Base-by-base conservation (phyloP, 2,797 vertebrate genomes). In the Myotis planiceps region DNA sequence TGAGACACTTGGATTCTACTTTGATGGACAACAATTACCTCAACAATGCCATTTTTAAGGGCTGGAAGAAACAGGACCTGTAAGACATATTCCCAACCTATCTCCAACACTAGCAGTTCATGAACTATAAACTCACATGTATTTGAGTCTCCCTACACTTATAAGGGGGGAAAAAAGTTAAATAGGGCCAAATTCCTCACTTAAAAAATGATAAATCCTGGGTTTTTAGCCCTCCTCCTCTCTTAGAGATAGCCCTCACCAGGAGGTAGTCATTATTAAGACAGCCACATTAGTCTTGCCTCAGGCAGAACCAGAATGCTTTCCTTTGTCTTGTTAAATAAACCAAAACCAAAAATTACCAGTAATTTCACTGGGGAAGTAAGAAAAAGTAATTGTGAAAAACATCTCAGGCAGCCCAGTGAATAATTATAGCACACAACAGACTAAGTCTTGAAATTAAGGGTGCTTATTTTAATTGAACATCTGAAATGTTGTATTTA, bases 391-490 rank as follows among this genome's bases (percentile, higher is more conserved):
- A 98, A 99, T 99, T 98, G 97, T 98, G 98, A 99, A 97, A 95
- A 98, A 97, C 97, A 98, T 97, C 97, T 93, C 87, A 97, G 92
- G 94, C 78, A 96, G 90, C 45, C 65, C 94, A 97, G 96, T 98
- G 98, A 99, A 98, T 98, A 98, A 99, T 98, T 98, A 98, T 87
- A 98, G 98, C 97, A 97, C 96, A 97, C 86, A 98, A 98, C 95
- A 98, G 98, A 98, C 97, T 98, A 98, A 98, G 98, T 97, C 98
- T 99, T 99, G 98, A 99, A 99, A 99, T 99, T 98, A 99, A 99
- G 97, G 90, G 96, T 99, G 99, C 98, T 99, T 99, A 99, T 98
- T 99, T 99, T 99, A 99, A 99, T 98, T 99, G 98, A 99, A 99
- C 97, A 98, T 98, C 97, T 98, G 98, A 99, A 99, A 98, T 98